Percentiles rank a stretch among this genome's conserved stretches.
Evolutionary conservation across 2,797 vertebrate genomes (phyloP).

Genomic region (Chloroceryle inda): DNA sequence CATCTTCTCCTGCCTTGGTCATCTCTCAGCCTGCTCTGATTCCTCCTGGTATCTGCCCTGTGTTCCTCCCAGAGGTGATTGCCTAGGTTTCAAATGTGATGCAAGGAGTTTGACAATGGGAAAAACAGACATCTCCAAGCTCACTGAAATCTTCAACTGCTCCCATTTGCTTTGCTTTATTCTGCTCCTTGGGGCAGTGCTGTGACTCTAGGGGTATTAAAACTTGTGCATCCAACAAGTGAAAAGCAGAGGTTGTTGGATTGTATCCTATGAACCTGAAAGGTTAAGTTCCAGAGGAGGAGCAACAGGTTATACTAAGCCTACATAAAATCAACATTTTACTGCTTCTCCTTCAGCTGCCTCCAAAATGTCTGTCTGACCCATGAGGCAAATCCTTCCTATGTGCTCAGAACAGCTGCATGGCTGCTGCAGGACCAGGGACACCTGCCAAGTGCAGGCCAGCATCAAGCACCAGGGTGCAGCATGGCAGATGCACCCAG

Average conservation of each 20-base stretch:
- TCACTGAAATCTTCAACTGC: background rate
- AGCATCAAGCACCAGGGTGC: rapidly evolving
- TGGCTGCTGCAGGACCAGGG: rapidly evolving
- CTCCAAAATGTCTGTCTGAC: background rate
- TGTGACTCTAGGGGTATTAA: background rate
- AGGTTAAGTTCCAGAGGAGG: background rate
- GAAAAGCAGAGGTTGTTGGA: background rate
- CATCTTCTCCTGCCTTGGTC: background rate
- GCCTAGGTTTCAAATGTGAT: background rate
- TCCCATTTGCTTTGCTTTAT: rapidly evolving
- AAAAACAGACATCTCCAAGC: background rate
- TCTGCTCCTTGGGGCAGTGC: background rate
- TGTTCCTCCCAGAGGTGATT: background rate
- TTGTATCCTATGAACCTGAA: rapidly evolving
- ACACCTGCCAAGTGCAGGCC: background rate
- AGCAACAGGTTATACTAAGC: background rate
- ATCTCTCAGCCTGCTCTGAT: background rate
- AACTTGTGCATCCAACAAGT: background rate
- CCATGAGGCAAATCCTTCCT: rapidly evolving
- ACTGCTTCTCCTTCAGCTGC: background rate
- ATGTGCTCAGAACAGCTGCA: rapidly evolving
- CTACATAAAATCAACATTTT: background rate
- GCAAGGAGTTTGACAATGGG: background rate
- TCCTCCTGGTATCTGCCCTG: background rate
- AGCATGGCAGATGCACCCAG: rapidly evolving